phyloP scores from a whole-genome alignment of 30 jellyfish, hydroid and myxozoan species.

The Cassiopea andromeda region DNA sequence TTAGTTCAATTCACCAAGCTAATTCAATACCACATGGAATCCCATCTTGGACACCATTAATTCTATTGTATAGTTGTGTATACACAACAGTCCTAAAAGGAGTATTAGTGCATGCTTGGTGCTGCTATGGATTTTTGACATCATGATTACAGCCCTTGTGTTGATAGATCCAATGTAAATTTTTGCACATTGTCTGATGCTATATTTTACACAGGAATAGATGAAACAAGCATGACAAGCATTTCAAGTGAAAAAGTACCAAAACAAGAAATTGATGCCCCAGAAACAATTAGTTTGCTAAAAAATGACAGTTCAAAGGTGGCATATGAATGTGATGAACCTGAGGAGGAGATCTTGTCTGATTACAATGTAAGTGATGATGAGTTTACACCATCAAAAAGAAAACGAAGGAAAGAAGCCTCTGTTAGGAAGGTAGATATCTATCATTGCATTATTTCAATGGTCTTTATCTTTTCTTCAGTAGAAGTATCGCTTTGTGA shows the following conservation, averaged over 20 bases:
- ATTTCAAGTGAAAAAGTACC: conserved; percentile 55
- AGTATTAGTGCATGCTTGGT: too few relatives aligned
- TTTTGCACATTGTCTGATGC: neutral
- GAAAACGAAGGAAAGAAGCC: conserved; percentile 67
- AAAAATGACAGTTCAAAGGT: conserved; percentile 20
- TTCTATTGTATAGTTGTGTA: too few relatives aligned
- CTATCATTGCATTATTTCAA: too few relatives aligned
- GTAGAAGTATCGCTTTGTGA: too few relatives aligned
- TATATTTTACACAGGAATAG: conserved; percentile 14
- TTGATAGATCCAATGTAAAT: neutral
- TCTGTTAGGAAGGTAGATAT: conserved; percentile 45
- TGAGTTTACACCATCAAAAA: conserved; percentile 81
- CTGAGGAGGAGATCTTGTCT: conserved; percentile 69
- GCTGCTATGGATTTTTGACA: too few relatives aligned
- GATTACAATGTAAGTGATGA: conserved; percentile 87
- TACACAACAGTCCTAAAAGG: too few relatives aligned
- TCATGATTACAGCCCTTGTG: too few relatives aligned
- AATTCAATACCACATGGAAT: too few relatives aligned
- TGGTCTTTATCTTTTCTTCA: too few relatives aligned
- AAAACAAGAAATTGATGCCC: conserved; percentile 40
- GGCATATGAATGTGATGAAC: conserved; percentile 56
- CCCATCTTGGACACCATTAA: too few relatives aligned
- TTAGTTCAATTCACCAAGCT: too few relatives aligned
- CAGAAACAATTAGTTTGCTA: conserved; percentile 1
- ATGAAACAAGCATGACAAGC: conserved; percentile 72